Conservation (phyloP, 2,888 invertebrate species). For the Caenorhabditis sp. region DNA sequence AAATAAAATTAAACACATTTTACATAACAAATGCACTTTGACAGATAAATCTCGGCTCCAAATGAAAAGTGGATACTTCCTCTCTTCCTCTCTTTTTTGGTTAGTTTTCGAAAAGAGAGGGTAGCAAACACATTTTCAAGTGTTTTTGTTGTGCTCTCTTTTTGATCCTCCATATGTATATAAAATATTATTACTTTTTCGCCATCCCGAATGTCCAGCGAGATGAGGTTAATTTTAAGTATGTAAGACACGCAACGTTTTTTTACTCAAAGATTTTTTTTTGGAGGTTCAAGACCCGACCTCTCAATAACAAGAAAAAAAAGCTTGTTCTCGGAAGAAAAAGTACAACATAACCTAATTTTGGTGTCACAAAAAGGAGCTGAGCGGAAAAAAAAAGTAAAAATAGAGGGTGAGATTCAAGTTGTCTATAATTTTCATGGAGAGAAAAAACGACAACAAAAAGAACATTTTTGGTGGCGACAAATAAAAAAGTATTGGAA, state of each 20-base stretch:
- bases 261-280: not conserved
- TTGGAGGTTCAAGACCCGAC: too few relatives aligned
- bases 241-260: not conserved
- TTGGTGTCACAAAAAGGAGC: not conserved
- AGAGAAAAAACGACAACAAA: not conserved
- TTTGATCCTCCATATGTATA: not conserved
- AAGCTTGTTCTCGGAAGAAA: not conserved
- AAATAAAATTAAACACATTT: not conserved
- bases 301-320: not conserved
- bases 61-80: slow-evolving; percentile 1
- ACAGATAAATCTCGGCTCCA: not conserved
- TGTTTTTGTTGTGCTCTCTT: not conserved
- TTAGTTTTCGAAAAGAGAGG: too few relatives aligned
- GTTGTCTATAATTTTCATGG: too few relatives aligned
- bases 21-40: not conserved
- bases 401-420: too few relatives aligned
- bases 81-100: not conserved
- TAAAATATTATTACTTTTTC: not conserved
- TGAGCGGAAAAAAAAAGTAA: too few relatives aligned
- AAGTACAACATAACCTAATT: not conserved
- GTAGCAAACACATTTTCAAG: not conserved
- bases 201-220: not conserved
- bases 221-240: not conserved
- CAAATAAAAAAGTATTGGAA: too few relatives aligned
- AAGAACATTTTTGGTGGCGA: not conserved